Evolutionary conservation across 1,140 invertebrate genomes (phyloP), one percentile per base, ranked within the genome.

Genomic region (Drosophila kurseongensis): DNA sequence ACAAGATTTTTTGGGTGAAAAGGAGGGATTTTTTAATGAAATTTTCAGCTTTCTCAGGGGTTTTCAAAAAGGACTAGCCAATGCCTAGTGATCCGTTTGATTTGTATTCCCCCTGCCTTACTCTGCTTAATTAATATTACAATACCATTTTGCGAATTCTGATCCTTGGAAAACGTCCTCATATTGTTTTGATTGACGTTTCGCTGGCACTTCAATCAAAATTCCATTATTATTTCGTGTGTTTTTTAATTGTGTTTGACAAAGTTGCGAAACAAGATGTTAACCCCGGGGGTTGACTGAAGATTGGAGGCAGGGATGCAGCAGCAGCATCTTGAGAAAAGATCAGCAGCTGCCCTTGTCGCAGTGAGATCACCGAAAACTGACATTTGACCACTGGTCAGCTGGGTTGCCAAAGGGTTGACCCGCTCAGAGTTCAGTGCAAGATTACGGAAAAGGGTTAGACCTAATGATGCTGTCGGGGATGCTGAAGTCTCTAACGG

Each of bases 201-300:
- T 80, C 65, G 80, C 73, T 78, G 73, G 68, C 80, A 77, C 61
- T 88, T 74, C 84, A 83, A 88, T 88, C 80, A 89, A 89, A 75
- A 89, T 80, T 80, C 41, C 60, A 71, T 80, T 88, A 83, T 77
- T 36, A 44, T 42, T 56, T 61, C 32, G 62, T 62, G 48, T 74
- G 35, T 78, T 55, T 71, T 72, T 78, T 85, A 85, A 85, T 85
- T 85, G 74, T 78, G 62, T 75, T 80, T 88, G 83, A 80, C 84
- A 88, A 76, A 88, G 84, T 88, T 89, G 84, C 73, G 45, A 83
- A 89, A 84, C 84, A 88, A 88, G 84, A 89, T 88, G 76, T 74
- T 74, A 55, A 75, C 75, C 75, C 54, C 74, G 74, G 38, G 75
- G 75, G 74, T 69, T 77, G 67, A 71, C 67, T 71, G 36, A 12